Percentiles rank a stretch among this genome's conserved stretches.
These are phyloP conservation scores for Heterocephalus glaber DNA, from an alignment of 2,113 vertebrate genomes.

Conservation along the genomic window DNA sequence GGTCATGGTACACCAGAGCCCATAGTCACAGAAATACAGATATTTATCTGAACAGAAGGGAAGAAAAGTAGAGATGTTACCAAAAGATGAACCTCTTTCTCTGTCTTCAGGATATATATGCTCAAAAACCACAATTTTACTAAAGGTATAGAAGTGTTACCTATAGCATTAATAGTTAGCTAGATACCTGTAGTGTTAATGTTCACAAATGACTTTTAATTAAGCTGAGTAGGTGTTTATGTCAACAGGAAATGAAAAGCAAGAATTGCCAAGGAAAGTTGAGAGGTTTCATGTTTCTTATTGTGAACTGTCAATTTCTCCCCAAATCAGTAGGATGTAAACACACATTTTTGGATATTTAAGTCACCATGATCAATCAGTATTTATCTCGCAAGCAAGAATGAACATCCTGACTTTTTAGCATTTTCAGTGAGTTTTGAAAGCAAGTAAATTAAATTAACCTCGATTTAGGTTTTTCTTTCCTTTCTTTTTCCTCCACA, in stretches of 20 bases:
- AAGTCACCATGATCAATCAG: background rate
- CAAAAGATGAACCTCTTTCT: background rate
- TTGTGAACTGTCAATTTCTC: slow-evolving; percentile 6
- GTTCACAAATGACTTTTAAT: slow-evolving; percentile 67
- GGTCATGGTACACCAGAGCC: background rate
- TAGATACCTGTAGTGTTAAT: slow-evolving; percentile 45
- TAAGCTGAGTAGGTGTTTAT: slow-evolving; percentile 61
- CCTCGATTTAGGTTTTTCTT: background rate
- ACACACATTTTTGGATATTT: background rate
- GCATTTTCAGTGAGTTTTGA: slow-evolving; percentile 22
- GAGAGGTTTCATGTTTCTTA: slow-evolving; percentile 43
- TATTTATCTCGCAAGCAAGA: background rate
- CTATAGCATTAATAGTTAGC: slow-evolving; percentile 3
- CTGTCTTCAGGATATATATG: background rate
- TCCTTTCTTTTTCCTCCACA: background rate
- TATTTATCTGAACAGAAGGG: slow-evolving; percentile 27
- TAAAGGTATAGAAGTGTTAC: background rate
- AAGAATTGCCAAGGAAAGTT: slow-evolving; percentile 55
- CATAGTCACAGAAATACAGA: slow-evolving; percentile 2
- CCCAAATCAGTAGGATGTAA: background rate
- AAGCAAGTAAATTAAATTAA: background rate
- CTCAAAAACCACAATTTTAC: background rate
- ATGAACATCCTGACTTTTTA: background rate
- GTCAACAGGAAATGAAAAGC: slow-evolving; percentile 66
- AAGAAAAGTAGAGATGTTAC: background rate